Percentiles rank a stretch among this genome's conserved stretches.
phyloP scores from a whole-genome alignment of 2,888 invertebrate genomes.

The Diachrysia chrysitis region DNA sequence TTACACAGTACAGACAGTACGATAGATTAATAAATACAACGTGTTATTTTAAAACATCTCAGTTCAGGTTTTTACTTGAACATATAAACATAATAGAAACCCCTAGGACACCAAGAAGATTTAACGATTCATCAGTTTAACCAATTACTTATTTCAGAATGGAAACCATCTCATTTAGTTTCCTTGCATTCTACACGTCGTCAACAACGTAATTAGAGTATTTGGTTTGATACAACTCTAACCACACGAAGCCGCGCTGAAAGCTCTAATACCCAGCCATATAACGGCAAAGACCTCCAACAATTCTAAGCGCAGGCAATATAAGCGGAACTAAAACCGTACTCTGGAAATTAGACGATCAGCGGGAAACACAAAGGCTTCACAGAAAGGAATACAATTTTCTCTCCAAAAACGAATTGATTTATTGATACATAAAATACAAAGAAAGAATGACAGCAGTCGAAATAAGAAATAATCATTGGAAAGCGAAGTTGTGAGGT shows the following conservation, averaged over 20 bases:
- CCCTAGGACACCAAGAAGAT: too few relatives aligned
- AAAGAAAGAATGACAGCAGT: constrained; percentile 42
- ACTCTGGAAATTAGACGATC: constrained; percentile 43
- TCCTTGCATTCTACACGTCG: constrained; percentile 24
- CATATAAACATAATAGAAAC: too few relatives aligned
- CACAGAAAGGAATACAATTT: constrained; percentile 30
- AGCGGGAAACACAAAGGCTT: constrained; percentile 31
- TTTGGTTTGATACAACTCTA: constrained; percentile 45
- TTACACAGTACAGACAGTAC: too few relatives aligned
- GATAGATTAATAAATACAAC: too few relatives aligned
- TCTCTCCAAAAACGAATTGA: constrained; percentile 42
- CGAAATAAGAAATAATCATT: constrained; percentile 56
- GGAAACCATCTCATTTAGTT: constrained; percentile 28
- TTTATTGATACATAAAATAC: constrained; percentile 50
- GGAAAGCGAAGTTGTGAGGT: constrained; percentile 48
- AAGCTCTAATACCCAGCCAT: constrained; percentile 46
- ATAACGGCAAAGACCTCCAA: constrained; percentile 45
- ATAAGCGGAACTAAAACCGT: constrained; percentile 21
- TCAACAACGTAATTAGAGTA: constrained; percentile 58
- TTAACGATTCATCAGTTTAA: too few relatives aligned
- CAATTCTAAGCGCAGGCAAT: constrained; percentile 28
- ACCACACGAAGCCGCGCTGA: constrained; percentile 34
- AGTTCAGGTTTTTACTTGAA: too few relatives aligned
- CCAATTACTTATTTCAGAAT: not conserved
- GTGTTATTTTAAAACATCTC: too few relatives aligned